phyloP scores from a whole-genome alignment of 2,113 vertebrate genomes.

The Paraplagusia blochii region DNA sequence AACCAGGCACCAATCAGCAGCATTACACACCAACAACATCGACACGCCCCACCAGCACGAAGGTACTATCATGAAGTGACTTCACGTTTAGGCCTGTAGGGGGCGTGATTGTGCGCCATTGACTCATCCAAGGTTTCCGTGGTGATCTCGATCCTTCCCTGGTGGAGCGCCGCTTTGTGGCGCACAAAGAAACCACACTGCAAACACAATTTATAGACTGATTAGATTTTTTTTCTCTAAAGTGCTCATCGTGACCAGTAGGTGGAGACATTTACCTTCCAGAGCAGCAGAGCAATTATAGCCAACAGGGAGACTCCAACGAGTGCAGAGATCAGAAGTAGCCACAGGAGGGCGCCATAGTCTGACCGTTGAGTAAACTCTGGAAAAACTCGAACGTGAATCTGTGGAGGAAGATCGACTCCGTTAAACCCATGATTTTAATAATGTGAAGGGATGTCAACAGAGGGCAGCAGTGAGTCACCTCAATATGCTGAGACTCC shows the following conservation, averaged over 20 bases:
- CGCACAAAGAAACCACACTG: constrained; percentile 86
- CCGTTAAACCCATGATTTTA: not conserved
- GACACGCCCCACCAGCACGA: no score
- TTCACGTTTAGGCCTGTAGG: constrained; percentile 62
- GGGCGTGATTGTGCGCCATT: constrained; percentile 43
- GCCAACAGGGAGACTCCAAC: constrained; percentile 84
- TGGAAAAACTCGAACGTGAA: constrained; percentile 79
- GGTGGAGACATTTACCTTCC: constrained; percentile 82
- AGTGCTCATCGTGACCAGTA: constrained; percentile 86
- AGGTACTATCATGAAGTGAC: constrained; percentile 79
- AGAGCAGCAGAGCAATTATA: constrained; percentile 83
- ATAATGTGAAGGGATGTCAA: no score
- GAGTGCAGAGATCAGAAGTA: constrained; percentile 78
- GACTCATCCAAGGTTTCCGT: constrained; percentile 67
- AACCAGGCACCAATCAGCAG: no score
- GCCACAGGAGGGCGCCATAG: constrained; percentile 78
- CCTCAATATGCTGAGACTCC: constrained; percentile 71
- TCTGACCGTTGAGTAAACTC: constrained; percentile 71
- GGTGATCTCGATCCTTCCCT: constrained; percentile 80
- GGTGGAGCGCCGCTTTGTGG: constrained; percentile 78
- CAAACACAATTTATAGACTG: not conserved
- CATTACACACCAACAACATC: no score
- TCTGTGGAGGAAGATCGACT: constrained; percentile 64
- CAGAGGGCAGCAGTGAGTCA: constrained; percentile 38
- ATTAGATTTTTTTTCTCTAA: constrained; percentile 25